Evolutionary conservation across 2,113 vertebrate genomes (phyloP).

Genomic region (Atherinomorus stipes): DNA sequence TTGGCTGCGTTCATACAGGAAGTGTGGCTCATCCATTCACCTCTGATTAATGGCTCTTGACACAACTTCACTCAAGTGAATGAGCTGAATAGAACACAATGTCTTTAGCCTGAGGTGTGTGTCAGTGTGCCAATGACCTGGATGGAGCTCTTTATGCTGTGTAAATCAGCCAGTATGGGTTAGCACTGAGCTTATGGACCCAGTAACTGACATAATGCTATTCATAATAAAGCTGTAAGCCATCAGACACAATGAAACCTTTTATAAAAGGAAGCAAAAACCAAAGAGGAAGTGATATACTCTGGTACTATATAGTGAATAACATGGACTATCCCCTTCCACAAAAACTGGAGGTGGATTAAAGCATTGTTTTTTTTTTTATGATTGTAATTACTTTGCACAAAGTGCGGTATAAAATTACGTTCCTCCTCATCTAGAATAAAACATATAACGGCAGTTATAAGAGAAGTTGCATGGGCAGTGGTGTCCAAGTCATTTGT

Average conservation of each 20-base stretch:
- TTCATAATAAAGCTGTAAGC: slow-evolving; percentile 8
- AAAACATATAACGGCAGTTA: no score
- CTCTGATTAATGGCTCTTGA: slow-evolving; percentile 32
- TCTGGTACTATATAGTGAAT: no score
- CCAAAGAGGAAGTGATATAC: slow-evolving; percentile 11
- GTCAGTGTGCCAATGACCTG: slow-evolving; percentile 22
- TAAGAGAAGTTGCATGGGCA: no score
- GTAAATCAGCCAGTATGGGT: background rate
- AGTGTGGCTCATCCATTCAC: slow-evolving; percentile 1
- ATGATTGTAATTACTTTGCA: no score
- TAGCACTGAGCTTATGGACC: slow-evolving; percentile 27
- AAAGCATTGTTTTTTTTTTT: no score
- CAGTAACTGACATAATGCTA: slow-evolving; percentile 7
- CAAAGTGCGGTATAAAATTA: no score
- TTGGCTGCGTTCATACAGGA: background rate
- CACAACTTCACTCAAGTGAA: slow-evolving; percentile 46
- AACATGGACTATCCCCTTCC: background rate
- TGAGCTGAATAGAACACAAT: slow-evolving; percentile 36
- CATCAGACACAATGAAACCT: background rate
- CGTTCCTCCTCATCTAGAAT: no score
- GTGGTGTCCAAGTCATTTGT: no score
- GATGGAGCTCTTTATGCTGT: slow-evolving; percentile 36
- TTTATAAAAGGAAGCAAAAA: slow-evolving; percentile 7
- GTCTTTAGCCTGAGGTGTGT: slow-evolving; percentile 46
- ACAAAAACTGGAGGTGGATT: background rate